Conservation (phyloP, 2,888 invertebrate genomes). For the Pogonocherus hispidulus region DNA sequence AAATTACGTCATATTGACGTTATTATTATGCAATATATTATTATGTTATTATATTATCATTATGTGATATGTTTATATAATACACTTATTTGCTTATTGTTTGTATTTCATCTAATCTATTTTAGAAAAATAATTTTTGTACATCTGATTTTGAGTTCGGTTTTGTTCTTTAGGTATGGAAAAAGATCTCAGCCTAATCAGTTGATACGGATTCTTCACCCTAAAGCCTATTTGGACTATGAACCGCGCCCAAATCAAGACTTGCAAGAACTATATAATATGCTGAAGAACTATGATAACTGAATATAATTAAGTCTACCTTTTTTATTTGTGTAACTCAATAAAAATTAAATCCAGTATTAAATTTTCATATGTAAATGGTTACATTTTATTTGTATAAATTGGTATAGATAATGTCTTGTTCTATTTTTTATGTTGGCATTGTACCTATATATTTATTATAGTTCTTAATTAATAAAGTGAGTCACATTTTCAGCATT, state of each 20-base stretch:
- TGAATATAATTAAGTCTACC: neutral
- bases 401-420: neutral
- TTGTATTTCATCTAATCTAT: too few species aligned
- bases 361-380: constrained; percentile 26
- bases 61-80: too few species aligned
- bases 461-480: constrained; percentile 10
- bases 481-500: constrained; percentile 26
- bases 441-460: constrained; percentile 12
- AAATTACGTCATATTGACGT: too few species aligned
- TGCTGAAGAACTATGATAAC: constrained; percentile 26
- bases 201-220: constrained; percentile 37
- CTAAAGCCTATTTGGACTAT: constrained; percentile 28
- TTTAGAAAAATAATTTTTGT: too few species aligned
- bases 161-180: constrained; percentile 39
- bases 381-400: constrained; percentile 18
- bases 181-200: constrained; percentile 40
- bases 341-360: constrained; percentile 29
- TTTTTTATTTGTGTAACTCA: constrained; percentile 25
- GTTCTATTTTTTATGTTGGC: constrained; percentile 6
- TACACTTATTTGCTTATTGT: too few species aligned
- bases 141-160: neutral
- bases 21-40: too few species aligned
- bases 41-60: too few species aligned
- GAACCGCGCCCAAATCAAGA: constrained; percentile 27
- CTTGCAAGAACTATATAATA: constrained; percentile 31